phyloP scores from a whole-genome alignment of 2,888 invertebrate genomes.

The Hypolimnas misippus region DNA sequence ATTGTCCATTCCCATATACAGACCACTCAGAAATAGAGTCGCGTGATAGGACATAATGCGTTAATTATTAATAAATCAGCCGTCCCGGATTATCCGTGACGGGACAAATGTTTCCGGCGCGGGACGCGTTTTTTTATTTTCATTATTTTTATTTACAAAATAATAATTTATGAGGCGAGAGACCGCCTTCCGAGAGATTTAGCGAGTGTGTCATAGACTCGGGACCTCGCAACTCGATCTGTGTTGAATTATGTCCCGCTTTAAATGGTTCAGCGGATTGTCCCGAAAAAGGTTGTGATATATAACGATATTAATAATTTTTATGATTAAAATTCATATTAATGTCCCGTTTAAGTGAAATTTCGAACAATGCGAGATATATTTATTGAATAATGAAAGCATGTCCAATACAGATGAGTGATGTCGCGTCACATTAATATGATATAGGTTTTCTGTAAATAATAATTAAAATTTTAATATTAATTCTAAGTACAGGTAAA shows the following conservation, averaged over 20 bases:
- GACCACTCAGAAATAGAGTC: background rate
- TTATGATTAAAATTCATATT: slow-evolving; percentile 65
- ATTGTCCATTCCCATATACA: background rate
- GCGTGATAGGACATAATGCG: slow-evolving; percentile 32
- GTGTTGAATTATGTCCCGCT: slow-evolving; percentile 76
- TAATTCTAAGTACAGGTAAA: too few species aligned
- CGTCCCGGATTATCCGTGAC: slow-evolving; percentile 73
- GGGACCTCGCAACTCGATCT: slow-evolving; percentile 70
- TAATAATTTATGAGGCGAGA: slow-evolving; percentile 76
- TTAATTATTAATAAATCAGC: slow-evolving; percentile 83
- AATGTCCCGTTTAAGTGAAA: slow-evolving; percentile 35
- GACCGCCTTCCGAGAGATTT: slow-evolving; percentile 82
- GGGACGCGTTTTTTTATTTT: slow-evolving; percentile 73
- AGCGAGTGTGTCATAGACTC: slow-evolving; percentile 80
- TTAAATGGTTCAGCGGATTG: slow-evolving; percentile 65
- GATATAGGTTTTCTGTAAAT: background rate
- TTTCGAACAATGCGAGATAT: slow-evolving; percentile 23
- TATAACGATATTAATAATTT: slow-evolving; percentile 61
- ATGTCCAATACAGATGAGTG: slow-evolving; percentile 3
- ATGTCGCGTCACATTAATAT: background rate
- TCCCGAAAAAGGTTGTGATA: slow-evolving; percentile 65
- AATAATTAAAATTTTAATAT: too few species aligned
- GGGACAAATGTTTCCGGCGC: slow-evolving; percentile 81
- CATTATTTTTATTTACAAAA: slow-evolving; percentile 82
- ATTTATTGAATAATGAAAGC: slow-evolving; percentile 1